These are phyloP conservation scores for Gila orcuttii DNA, from an alignment of 2,113 vertebrate genomes.

Conservation along the genomic window DNA sequence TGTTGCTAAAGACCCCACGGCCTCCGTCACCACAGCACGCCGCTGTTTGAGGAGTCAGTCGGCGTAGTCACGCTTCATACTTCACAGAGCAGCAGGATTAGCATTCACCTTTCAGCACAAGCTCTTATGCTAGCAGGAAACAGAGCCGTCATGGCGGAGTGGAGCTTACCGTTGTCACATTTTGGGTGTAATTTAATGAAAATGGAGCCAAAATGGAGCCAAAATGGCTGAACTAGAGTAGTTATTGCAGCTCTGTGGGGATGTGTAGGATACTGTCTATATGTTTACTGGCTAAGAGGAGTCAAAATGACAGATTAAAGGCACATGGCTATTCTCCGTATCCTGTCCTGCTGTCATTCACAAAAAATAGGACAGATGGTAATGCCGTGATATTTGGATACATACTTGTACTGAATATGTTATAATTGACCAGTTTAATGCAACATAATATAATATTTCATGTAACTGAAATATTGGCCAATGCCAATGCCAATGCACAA, in stretches of 20 bases:
- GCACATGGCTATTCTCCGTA: background rate
- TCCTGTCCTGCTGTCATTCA: background rate
- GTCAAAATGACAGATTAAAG: background rate
- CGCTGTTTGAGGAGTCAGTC: conserved; percentile 7
- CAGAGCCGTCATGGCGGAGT: background rate
- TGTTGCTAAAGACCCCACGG: background rate
- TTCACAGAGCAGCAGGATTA: conserved; percentile 21
- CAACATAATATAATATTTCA: background rate
- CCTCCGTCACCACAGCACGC: background rate
- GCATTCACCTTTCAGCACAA: conserved; percentile 16
- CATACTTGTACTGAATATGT: background rate
- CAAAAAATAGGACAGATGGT: background rate
- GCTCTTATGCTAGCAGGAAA: conserved; percentile 25
- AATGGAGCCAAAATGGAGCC: conserved; percentile 24
- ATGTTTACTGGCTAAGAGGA: background rate
- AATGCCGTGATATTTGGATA: background rate
- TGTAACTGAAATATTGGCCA: background rate
- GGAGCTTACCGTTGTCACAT: background rate
- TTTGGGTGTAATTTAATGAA: background rate
- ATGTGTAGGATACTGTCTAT: background rate
- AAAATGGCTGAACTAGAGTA: conserved; percentile 17
- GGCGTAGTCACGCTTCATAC: background rate
- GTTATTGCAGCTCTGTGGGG: background rate
- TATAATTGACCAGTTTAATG: background rate
- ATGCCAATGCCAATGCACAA: background rate